A percentile compares a stretch with the other conserved stretches of the same genome.
These are phyloP conservation scores for Capitulum mitella DNA, from an alignment of 2,888 invertebrate species.

Conservation along the genomic window DNA sequence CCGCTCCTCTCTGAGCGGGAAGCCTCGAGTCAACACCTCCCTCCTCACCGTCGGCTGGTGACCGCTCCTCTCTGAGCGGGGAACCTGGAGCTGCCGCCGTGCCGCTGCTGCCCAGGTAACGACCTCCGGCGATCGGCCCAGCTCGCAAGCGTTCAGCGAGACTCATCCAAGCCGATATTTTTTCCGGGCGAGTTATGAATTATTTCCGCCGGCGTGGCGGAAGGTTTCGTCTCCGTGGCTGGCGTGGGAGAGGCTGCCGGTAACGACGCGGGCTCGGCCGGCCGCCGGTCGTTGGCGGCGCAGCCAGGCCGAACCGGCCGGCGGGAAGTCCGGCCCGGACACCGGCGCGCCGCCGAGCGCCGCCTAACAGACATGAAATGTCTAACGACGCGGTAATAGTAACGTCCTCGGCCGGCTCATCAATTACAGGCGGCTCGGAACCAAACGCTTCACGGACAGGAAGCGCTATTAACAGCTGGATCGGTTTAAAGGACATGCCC, in stretches of 20 bases:
- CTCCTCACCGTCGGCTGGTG: too few relatives aligned
- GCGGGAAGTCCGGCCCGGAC: background rate
- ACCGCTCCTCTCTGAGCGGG: too few relatives aligned
- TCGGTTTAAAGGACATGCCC: background rate
- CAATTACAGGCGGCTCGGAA: background rate
- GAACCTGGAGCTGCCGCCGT: too few relatives aligned
- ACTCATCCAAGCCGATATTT: background rate
- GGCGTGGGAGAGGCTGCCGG: slow-evolving; percentile 1
- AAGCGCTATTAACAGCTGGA: background rate
- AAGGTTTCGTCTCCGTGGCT: background rate
- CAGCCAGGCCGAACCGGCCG: slow-evolving; percentile 10
- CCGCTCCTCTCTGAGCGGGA: too few relatives aligned
- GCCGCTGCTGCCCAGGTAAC: too few relatives aligned
- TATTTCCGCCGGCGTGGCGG: background rate
- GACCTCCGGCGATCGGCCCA: background rate
- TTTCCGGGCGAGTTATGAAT: slow-evolving; percentile 9
- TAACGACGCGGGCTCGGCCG: background rate
- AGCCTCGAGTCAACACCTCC: too few relatives aligned
- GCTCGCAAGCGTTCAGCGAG: background rate
- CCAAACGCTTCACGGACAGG: background rate
- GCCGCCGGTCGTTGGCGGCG: too few relatives aligned
- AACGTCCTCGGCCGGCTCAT: background rate
- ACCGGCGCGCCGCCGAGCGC: background rate
- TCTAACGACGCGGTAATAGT: background rate
- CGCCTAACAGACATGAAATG: background rate